Percentiles rank a stretch among this genome's conserved stretches.
These are phyloP conservation scores for Nebria salina DNA, from an alignment of 2,888 invertebrate genomes.

Conservation along the genomic window DNA sequence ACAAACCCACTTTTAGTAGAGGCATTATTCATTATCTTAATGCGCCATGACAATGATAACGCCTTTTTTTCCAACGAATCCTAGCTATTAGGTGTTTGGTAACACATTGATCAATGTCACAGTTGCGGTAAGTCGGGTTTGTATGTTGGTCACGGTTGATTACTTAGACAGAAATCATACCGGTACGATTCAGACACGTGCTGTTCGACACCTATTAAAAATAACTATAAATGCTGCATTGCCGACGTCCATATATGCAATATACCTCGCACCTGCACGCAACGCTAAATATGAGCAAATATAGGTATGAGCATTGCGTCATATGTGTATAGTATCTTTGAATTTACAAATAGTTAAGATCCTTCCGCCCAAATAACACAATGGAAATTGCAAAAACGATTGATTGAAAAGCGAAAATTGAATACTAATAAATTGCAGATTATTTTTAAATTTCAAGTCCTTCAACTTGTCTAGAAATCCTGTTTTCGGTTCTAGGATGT, in stretches of 20 bases:
- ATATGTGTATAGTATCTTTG: constrained; percentile 7
- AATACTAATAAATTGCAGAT: background rate
- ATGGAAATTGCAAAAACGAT: background rate
- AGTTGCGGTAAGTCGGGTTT: background rate
- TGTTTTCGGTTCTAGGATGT: too few species aligned
- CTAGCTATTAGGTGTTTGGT: background rate
- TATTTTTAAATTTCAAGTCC: too few species aligned
- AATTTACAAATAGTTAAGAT: background rate
- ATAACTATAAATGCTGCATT: background rate
- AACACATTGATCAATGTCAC: background rate
- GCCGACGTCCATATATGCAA: constrained; percentile 12
- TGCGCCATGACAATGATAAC: too few species aligned
- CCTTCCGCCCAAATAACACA: constrained; percentile 6
- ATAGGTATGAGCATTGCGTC: constrained; percentile 6
- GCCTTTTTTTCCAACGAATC: too few species aligned
- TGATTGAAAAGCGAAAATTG: background rate
- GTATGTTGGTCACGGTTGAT: constrained; percentile 15
- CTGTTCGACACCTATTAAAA: constrained; percentile 11
- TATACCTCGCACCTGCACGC: constrained; percentile 19
- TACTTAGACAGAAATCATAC: constrained; percentile 15
- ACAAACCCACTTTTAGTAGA: too few species aligned
- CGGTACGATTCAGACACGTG: constrained; percentile 18
- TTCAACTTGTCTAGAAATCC: too few species aligned
- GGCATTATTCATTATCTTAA: too few species aligned
- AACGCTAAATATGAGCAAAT: background rate